These are phyloP conservation scores for Pluvialis apricaria DNA, from an alignment of 2,113 vertebrate genomes.

Conservation along the genomic window DNA sequence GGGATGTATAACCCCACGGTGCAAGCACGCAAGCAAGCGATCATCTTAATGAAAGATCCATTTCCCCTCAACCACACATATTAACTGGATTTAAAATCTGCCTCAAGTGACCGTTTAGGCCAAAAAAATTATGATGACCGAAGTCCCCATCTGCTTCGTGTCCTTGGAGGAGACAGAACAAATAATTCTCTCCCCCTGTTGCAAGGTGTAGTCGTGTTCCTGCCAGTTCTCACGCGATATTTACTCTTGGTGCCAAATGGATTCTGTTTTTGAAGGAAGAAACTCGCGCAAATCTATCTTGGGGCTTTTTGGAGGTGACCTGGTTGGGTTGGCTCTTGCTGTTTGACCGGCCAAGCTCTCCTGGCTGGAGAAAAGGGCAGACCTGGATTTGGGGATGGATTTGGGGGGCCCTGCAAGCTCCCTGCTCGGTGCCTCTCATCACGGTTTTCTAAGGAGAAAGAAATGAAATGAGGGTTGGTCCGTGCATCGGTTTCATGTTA, in stretches of 20 bases:
- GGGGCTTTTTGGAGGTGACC: background rate
- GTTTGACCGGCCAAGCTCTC: background rate
- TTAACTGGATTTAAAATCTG: background rate
- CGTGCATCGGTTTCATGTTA: background rate
- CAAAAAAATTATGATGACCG: background rate
- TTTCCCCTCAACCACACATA: background rate
- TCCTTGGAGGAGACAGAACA: background rate
- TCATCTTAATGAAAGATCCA: background rate
- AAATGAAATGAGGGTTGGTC: background rate
- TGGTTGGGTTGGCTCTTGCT: background rate
- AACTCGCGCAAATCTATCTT: background rate
- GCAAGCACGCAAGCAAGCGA: background rate
- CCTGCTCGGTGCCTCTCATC: rapidly evolving
- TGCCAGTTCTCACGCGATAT: background rate
- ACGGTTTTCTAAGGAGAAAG: background rate
- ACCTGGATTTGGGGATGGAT: background rate
- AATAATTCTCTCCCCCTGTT: background rate
- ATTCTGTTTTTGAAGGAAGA: background rate
- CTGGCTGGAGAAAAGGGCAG: background rate
- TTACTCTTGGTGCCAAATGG: background rate
- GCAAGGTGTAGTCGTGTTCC: background rate
- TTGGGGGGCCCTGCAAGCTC: background rate
- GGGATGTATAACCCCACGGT: background rate
- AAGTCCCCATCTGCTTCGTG: background rate
- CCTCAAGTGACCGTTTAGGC: conserved; percentile 6